Evolutionary conservation across 1,140 invertebrate species (phyloP).

Genomic region (Neomicropteryx cornuta): DNA sequence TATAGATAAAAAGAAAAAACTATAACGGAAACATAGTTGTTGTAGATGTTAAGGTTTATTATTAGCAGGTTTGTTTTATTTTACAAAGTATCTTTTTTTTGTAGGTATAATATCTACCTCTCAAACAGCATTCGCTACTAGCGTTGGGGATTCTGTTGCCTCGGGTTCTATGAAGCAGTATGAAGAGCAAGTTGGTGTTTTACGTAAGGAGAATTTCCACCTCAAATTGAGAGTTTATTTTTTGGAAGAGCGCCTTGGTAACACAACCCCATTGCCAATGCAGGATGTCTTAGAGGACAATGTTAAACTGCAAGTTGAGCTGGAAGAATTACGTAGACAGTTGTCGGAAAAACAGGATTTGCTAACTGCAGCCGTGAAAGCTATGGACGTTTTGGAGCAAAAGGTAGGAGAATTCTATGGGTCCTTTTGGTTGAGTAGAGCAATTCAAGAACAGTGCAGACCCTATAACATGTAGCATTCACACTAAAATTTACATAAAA

Average conservation of each 20-base stretch:
- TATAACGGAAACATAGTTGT: not conserved
- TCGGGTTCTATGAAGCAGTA: constrained; percentile 78
- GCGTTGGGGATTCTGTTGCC: constrained; percentile 33
- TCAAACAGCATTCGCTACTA: constrained; percentile 19
- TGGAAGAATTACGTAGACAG: constrained; percentile 67
- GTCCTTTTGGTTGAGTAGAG: too few relatives aligned
- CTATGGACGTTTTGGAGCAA: constrained; percentile 60
- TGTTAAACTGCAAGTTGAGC: constrained; percentile 51
- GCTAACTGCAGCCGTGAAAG: constrained; percentile 69
- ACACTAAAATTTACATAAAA: too few relatives aligned
- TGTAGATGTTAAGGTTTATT: not conserved
- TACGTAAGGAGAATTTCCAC: constrained; percentile 88
- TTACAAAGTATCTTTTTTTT: constrained; percentile 5
- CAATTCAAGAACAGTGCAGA: too few relatives aligned
- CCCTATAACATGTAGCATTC: too few relatives aligned
- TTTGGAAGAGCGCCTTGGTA: constrained; percentile 71
- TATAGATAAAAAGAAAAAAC: too few relatives aligned
- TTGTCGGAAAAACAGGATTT: constrained; percentile 72
- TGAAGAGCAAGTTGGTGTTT: constrained; percentile 69
- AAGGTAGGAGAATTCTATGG: too few relatives aligned
- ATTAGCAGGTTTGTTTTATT: not conserved
- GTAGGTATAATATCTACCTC: constrained; percentile 7
- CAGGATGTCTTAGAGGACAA: constrained; percentile 34
- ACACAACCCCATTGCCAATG: constrained; percentile 37
- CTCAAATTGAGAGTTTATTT: constrained; percentile 84